A percentile compares a stretch with the other conserved stretches of the same genome.
These are phyloP conservation scores for Bombus soroeensis DNA, from an alignment of 1,140 invertebrate genomes.

Conservation along the genomic window DNA sequence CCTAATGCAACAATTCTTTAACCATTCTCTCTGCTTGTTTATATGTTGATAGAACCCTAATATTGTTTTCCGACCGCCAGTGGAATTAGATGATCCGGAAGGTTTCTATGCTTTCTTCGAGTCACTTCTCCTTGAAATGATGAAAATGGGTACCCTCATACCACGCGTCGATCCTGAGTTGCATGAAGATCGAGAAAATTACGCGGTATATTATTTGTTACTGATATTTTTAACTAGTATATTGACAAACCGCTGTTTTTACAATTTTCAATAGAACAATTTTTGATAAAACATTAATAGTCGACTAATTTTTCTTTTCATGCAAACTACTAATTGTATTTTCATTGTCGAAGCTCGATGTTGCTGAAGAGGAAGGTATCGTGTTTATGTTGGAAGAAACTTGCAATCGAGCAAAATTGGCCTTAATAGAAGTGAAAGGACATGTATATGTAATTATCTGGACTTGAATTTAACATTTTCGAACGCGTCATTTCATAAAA, in stretches of 20 bases:
- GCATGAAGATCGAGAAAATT: constrained; percentile 66
- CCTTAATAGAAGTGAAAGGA: constrained; percentile 68
- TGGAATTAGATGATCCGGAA: constrained; percentile 84
- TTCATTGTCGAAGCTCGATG: constrained; percentile 64
- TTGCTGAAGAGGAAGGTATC: constrained; percentile 74
- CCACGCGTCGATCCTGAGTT: constrained; percentile 83
- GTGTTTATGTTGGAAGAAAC: constrained; percentile 78
- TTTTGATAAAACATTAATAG: no score
- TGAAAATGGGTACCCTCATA: constrained; percentile 88
- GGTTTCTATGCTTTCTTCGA: constrained; percentile 86
- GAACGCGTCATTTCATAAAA: neutral
- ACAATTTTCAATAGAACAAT: neutral
- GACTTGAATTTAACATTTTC: neutral
- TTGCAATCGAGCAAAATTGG: constrained; percentile 73
- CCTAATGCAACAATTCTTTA: neutral
- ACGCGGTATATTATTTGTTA: constrained; percentile 62
- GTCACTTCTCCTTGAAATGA: constrained; percentile 85
- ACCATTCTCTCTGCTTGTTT: neutral
- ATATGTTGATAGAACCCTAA: constrained; percentile 77
- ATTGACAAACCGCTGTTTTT: neutral
- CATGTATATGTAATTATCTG: constrained; percentile 66
- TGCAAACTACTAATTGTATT: neutral
- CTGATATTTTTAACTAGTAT: neutral
- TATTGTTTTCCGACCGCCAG: constrained; percentile 86
- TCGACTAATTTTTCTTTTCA: neutral